phyloP scores from a whole-genome alignment of 1,140 invertebrate genomes.

The Pissodes strobi region DNA sequence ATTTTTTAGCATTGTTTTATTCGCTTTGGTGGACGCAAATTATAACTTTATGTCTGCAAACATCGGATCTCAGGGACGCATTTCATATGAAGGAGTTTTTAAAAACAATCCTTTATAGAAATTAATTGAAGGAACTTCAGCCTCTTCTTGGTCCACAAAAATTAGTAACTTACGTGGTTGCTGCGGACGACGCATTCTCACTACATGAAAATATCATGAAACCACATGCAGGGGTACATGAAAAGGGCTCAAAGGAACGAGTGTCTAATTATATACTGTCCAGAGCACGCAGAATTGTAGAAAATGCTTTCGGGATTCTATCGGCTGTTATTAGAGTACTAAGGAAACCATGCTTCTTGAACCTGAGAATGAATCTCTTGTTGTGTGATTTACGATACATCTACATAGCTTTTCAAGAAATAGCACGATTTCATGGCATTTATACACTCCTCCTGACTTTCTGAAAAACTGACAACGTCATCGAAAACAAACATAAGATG shows the following conservation, averaged over 20 bases:
- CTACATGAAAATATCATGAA: slow-evolving; percentile 52
- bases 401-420: neutral
- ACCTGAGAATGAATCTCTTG: neutral
- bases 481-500: neutral
- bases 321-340: slow-evolving; percentile 54
- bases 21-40: slow-evolving; percentile 58
- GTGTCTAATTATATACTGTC: slow-evolving; percentile 52
- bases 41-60: slow-evolving; percentile 58
- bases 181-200: slow-evolving; percentile 48
- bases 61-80: slow-evolving; percentile 44
- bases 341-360: slow-evolving; percentile 29
- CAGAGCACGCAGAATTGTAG: too few relatives aligned
- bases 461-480: neutral
- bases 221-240: slow-evolving; percentile 48
- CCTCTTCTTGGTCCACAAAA: slow-evolving; percentile 26
- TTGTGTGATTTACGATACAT: neutral
- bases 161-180: slow-evolving; percentile 38
- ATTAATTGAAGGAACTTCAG: slow-evolving; percentile 15
- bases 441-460: neutral
- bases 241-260: slow-evolving; percentile 40
- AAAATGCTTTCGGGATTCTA: too few relatives aligned
- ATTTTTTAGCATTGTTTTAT: slow-evolving; percentile 58
- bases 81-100: slow-evolving; percentile 51
- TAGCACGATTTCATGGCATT: neutral
- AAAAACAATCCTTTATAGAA: slow-evolving; percentile 40